Base-by-base conservation (phyloP, 1,140 invertebrate genomes). In the Probaryconus sp. region DNA sequence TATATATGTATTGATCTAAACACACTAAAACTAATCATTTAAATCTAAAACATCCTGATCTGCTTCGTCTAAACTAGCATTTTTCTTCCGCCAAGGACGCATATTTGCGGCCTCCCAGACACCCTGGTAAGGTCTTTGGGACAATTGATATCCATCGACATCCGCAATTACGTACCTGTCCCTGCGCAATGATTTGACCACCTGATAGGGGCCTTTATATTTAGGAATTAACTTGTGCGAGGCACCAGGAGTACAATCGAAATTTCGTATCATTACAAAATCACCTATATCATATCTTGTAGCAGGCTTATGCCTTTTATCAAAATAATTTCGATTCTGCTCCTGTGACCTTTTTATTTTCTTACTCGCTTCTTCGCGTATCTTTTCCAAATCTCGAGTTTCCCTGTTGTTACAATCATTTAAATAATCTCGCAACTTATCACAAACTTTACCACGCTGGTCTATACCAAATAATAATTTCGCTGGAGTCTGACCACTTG, bases 221-320 rank as follows among this genome's bases (percentile, higher is more conserved):
- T 69, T 76, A 3, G 77, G 75, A 11, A 71, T 33, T 2, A 75
- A 31, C 37, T 79, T 79, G 28, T 68, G 75, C 14, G 76, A 75
- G 10, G 51, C 28, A 1, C 77, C 77, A n/a, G 51, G 4, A 31
- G 77, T 75, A 14, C 35, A 26, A 50, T 77, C 76, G 6, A 60
- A 11, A 47, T 78, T 80, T 26, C 7, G 50, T 7, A 78, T 63
- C 60, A 78, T 67, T n/a, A 79, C 63, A 43, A 69, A 76, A 65
- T 80, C 79, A 9, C 74, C 74, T 11, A 69, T 31, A 6, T 42
- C 28, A 40, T 80, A 80, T 7, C 30, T n/a, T 11, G 13, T 4
- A 40, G 70, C 75, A 10, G 14, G 31, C 18, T 13, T 43, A 33
- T 65, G 60, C 42, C 77, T 43, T 33, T 30, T 24, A 24, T 7